Conservation (phyloP, 2,797 vertebrate genomes). For the Parotocinclus haroldoi region DNA sequence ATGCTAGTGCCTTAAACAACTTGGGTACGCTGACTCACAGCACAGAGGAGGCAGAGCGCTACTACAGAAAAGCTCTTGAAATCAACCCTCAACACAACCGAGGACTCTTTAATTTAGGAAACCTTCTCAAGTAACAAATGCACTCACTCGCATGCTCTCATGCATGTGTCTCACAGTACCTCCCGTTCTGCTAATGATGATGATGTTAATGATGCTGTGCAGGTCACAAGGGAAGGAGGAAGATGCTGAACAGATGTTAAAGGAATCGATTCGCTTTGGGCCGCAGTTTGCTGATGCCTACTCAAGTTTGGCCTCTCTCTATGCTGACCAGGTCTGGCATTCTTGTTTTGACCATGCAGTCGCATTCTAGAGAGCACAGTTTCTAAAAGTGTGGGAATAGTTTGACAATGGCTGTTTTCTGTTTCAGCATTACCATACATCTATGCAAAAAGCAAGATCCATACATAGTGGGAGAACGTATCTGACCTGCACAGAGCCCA, state of each 20-base stretch:
- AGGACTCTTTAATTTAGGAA: conserved; percentile 94
- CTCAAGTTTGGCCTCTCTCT: conserved; percentile 88
- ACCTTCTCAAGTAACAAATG: conserved; percentile 85
- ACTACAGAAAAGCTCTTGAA: conserved; percentile 86
- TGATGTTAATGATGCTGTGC: conserved; percentile 23
- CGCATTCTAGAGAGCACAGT: too few relatives aligned
- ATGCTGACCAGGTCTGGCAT: conserved; percentile 86
- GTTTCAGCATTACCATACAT: too few relatives aligned
- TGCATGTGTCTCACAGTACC: not conserved
- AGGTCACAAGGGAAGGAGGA: conserved; percentile 84
- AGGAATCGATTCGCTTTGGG: conserved; percentile 82
- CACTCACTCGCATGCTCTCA: conserved; percentile 6
- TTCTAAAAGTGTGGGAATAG: too few relatives aligned
- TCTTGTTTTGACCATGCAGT: not conserved
- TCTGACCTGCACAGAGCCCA: too few relatives aligned
- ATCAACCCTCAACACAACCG: conserved; percentile 90
- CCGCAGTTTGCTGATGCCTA: conserved; percentile 92
- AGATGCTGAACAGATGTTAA: conserved; percentile 81
- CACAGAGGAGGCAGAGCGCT: conserved; percentile 78
- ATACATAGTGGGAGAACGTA: too few relatives aligned
- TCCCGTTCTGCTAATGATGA: not conserved
- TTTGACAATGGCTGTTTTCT: too few relatives aligned
- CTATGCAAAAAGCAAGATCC: too few relatives aligned
- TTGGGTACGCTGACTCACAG: conserved; percentile 86
- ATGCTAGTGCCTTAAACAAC: conserved; percentile 96